Evolutionary conservation across 2,888 invertebrate species (phyloP).

Genomic region (Hemicrepidius hirtus): DNA sequence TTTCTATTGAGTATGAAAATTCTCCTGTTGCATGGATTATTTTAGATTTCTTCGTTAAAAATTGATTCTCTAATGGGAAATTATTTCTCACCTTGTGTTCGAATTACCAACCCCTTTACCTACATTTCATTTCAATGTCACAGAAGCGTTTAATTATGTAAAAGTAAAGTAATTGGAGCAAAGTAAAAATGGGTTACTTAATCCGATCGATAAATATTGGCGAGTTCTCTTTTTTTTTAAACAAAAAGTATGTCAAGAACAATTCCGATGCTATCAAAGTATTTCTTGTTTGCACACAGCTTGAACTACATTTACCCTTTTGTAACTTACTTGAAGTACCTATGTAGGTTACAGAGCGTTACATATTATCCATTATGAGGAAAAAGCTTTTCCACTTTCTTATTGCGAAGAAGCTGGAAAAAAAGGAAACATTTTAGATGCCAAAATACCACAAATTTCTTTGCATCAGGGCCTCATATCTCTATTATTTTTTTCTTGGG

Average conservation of each 20-base stretch:
- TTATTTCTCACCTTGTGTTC: too few species aligned
- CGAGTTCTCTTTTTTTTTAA: background rate
- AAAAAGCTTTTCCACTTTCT: background rate
- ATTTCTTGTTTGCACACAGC: conserved; percentile 22
- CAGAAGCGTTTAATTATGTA: background rate
- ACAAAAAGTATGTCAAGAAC: conserved; percentile 38
- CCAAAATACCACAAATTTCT: background rate
- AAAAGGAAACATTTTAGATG: background rate
- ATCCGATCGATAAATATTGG: conserved; percentile 18
- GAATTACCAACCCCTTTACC: background rate
- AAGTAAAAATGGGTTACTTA: conserved; percentile 16
- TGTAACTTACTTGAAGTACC: background rate
- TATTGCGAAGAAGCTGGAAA: background rate
- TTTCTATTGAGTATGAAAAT: too few species aligned
- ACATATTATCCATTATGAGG: conserved; percentile 2
- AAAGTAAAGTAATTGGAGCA: background rate
- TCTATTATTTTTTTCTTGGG: conserved; percentile 5
- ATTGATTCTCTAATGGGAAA: too few species aligned
- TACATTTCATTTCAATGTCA: background rate
- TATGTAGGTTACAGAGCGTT: conserved; percentile 18
- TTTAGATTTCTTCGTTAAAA: too few species aligned
- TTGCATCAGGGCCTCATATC: background rate
- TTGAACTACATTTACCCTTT: conserved; percentile 22
- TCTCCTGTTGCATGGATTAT: too few species aligned
- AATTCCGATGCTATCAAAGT: conserved; percentile 28